These are phyloP conservation scores for Ramphastos sulfuratus DNA, from an alignment of 2,113 vertebrate species.

Conservation along the genomic window DNA sequence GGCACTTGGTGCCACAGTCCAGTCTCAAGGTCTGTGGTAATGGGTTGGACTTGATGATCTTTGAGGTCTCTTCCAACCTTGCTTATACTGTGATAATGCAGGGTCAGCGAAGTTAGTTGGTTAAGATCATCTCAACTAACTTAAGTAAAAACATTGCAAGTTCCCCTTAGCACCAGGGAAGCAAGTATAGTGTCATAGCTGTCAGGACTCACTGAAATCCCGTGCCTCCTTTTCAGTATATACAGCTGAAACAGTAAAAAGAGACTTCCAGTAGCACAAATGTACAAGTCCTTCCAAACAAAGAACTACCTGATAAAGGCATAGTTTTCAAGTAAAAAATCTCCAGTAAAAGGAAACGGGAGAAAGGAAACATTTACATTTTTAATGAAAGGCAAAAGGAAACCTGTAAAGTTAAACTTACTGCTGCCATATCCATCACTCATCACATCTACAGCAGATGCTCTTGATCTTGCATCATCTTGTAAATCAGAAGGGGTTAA, in stretches of 20 bases:
- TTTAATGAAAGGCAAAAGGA: not conserved
- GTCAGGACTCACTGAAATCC: not conserved
- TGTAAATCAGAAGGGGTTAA: slow-evolving; percentile 75
- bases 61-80: too few relatives aligned
- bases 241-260: not conserved
- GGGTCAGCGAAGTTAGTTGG: not conserved
- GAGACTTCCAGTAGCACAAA: not conserved
- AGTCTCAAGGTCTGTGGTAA: too few relatives aligned
- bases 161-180: not conserved
- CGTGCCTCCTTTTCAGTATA: not conserved
- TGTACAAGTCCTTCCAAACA: not conserved
- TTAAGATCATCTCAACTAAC: not conserved
- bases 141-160: not conserved
- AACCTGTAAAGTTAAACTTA: slow-evolving; percentile 70
- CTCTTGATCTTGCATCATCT: slow-evolving; percentile 73
- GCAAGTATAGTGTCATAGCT: not conserved
- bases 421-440: slow-evolving; percentile 81
- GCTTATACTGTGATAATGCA: too few relatives aligned
- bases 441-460: slow-evolving; percentile 72
- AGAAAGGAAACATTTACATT: not conserved
- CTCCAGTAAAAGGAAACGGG: not conserved
- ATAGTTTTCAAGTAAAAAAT: not conserved
- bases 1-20: too few relatives aligned
- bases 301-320: not conserved
- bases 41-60: too few relatives aligned